These are phyloP conservation scores for Psettodes erumei DNA, from an alignment of 2,113 vertebrate genomes.

Conservation along the genomic window DNA sequence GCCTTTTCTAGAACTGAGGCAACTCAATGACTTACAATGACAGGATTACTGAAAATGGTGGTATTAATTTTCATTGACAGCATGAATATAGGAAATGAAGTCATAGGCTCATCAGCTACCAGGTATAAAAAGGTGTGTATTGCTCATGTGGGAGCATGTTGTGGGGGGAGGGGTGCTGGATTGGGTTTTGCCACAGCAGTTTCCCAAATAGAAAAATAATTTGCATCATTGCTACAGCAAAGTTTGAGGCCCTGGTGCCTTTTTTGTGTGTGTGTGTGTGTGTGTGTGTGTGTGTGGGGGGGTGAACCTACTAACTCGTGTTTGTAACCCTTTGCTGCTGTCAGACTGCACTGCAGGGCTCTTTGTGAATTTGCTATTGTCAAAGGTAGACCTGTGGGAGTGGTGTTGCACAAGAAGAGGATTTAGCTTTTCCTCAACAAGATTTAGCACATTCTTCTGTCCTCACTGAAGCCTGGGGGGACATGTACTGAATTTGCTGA, in stretches of 20 bases:
- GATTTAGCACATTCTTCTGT: constrained; percentile 69
- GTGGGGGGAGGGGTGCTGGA: constrained; percentile 12
- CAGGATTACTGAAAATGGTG: not conserved
- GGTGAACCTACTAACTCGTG: not conserved
- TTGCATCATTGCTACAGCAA: not conserved
- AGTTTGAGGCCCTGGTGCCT: not conserved
- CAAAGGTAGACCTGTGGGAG: constrained; percentile 64
- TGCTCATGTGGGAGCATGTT: constrained; percentile 42
- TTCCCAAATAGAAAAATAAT: not conserved
- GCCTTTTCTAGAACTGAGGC: not conserved
- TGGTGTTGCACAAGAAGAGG: constrained; percentile 68
- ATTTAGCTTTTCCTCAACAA: constrained; percentile 70
- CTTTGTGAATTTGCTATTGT: constrained; percentile 41
- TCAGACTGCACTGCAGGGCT: constrained; percentile 9
- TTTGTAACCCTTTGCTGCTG: not conserved
- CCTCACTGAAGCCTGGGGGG: constrained; percentile 57
- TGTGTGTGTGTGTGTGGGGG: too few relatives aligned
- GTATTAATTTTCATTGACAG: not conserved
- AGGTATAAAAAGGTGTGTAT: constrained; percentile 31
- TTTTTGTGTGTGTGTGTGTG: too few relatives aligned
- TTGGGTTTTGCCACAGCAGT: constrained; percentile 10
- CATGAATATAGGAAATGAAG: constrained; percentile 6
- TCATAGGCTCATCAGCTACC: constrained; percentile 7
- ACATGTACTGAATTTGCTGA: constrained; percentile 57
- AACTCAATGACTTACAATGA: not conserved